These are phyloP conservation scores for Eustalomyia histrio DNA, from an alignment of 2,888 invertebrate genomes.

Conservation along the genomic window DNA sequence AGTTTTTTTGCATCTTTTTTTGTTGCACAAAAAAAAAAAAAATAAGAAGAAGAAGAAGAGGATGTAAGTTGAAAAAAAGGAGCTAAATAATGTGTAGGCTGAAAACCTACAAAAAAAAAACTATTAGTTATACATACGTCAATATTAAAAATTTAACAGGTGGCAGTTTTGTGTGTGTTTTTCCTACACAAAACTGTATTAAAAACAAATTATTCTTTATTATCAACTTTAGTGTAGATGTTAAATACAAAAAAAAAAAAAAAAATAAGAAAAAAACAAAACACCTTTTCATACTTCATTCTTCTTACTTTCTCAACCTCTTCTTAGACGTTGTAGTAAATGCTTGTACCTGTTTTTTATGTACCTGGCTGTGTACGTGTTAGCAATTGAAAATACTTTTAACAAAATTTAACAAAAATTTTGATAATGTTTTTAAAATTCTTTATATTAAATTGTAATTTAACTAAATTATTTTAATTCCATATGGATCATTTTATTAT, in stretches of 20 bases:
- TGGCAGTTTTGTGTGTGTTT: conserved; percentile 30
- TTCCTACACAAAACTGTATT: not conserved
- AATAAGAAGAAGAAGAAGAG: not conserved
- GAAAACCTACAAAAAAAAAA: not conserved
- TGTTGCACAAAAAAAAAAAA: not conserved
- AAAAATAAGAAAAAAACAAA: not conserved
- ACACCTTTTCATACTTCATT: not conserved
- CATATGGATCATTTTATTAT: not conserved
- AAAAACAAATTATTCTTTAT: not conserved
- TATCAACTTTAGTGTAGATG: not conserved
- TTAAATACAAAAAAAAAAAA: not conserved
- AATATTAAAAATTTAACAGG: conserved; percentile 48
- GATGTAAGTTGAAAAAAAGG: not conserved
- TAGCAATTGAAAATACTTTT: not conserved
- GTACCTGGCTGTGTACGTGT: not conserved
- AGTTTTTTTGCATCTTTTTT: conserved; percentile 47
- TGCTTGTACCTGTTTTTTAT: not conserved
- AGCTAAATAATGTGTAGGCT: not conserved
- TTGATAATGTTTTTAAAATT: not conserved
- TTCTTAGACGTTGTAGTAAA: not conserved
- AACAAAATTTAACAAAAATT: not conserved
- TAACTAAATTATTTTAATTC: not conserved
- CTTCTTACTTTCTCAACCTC: not conserved
- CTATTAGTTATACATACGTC: conserved; percentile 5
- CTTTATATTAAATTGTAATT: not conserved